Evolutionary conservation across 2,888 invertebrate genomes (phyloP), one percentile per base, ranked within the genome.

Genomic region (Itoplectis maculator): DNA sequence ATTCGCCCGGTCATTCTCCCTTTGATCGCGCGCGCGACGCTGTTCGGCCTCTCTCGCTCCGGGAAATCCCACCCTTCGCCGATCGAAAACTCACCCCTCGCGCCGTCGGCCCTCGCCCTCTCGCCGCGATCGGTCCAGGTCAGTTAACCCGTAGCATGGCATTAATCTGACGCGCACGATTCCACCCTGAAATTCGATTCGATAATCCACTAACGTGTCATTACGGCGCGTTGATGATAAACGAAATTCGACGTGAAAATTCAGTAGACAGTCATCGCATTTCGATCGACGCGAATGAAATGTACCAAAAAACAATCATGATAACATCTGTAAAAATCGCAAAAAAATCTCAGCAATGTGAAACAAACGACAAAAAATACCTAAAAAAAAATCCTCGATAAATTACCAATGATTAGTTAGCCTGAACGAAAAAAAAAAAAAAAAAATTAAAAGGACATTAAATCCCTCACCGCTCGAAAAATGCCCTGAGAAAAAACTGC

Each of bases 1-100:
- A 88, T 88, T 80, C 87, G 82, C 42, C 76, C 82, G 79, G 82
- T 79, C 82, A 82, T 82, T 76, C 49, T 75, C 37, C 56, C 82
- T 72, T 82, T 75, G 70, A 79, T 72, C 70, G 59, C 42, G 29
- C 42, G 29, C 29, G 40, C 76, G 56, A n/a, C 23, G 42, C 45
- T 63, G 49, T 40, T 29, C 15, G 37, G 23, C 42, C 45, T 51
- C 29, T 56, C 47, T 56, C 40, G 78, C 42, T 70, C 45, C 70
- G 78, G 59, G 15, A 66, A 70, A 70, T 76, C 63, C n/a, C 76
- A 59, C 61, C 61, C 69, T 56, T 65, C 68, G n/a, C 54, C 68
- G 69, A 56, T 82, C 69, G 59, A 66, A 77, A 77, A 82, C 66
- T 79, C 82, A 82, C 79, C 82, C 70, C 61, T 75, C 70, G 29